phyloP scores from a whole-genome alignment of 2,113 vertebrate genomes.

The Leucoraja erinaceus region DNA sequence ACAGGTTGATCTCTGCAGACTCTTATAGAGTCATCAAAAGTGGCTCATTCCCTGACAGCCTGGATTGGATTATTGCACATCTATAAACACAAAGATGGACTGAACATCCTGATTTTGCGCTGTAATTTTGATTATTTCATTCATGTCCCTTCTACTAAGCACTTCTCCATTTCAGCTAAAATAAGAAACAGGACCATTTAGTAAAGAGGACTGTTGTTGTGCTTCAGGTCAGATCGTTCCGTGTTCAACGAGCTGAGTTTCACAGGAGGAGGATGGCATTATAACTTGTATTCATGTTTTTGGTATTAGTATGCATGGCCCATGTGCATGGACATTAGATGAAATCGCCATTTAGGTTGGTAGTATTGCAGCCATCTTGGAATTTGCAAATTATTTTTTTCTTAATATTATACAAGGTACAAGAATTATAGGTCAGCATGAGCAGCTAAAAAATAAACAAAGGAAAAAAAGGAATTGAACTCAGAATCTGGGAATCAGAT shows the following conservation, averaged over 20 bases:
- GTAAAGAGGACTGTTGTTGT: background rate
- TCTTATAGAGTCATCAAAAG: background rate
- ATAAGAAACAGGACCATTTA: constrained; percentile 5
- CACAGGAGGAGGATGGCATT: background rate
- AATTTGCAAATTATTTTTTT: background rate
- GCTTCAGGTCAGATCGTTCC: background rate
- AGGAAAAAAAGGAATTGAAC: background rate
- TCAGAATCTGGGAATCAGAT: background rate
- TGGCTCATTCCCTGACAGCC: background rate
- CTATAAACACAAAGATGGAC: background rate
- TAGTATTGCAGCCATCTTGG: too few relatives aligned
- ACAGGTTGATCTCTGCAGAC: background rate
- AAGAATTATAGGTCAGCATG: background rate
- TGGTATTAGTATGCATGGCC: background rate
- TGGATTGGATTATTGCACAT: background rate
- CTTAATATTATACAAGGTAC: background rate
- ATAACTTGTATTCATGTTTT: background rate
- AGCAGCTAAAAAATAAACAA: background rate
- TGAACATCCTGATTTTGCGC: background rate
- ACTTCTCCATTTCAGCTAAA: background rate
- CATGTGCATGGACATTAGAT: background rate
- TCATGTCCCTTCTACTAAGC: background rate
- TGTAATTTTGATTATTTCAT: background rate
- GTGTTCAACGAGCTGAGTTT: background rate
- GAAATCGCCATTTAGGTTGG: background rate